Evolutionary conservation across 1,140 invertebrate genomes (phyloP), one percentile per base, ranked within the genome.

Genomic region (Drosophila hydei): DNA sequence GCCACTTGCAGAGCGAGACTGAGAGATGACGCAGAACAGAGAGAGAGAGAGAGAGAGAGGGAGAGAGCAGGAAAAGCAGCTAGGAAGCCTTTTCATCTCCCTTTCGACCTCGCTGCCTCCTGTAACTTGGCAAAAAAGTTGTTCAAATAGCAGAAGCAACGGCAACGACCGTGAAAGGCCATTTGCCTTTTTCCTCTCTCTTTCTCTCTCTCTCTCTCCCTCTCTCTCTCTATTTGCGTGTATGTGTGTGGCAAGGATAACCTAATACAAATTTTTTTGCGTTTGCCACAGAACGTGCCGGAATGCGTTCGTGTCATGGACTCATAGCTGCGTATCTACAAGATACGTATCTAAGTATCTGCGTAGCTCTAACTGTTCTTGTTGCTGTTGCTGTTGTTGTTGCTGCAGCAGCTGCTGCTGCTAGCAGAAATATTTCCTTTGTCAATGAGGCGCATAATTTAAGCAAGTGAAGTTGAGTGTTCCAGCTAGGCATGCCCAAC

Each of bases 81-180:
- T 68, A 74, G 78, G 70, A 81, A 77, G 72, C 21, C 33, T 27
- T 42, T 27, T n/a, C 56, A 47, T 56, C 54, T 38, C 51, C 43
- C 25, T 3, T 21, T 40, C 33, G 56, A 23, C 56, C 60, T 55
- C 19, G 54, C 40, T 59, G 47, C 56, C 56, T 63, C n/a, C 60
- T 81, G 75, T 79, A 79, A 68, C 68, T 76, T 72, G 43, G 72
- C 48, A 75, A 71, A 75, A 71, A 80, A 79, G 79, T 78, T 70
- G 72, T 61, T 84, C 72, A 65, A 59, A 25, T 60, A 47, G 38
- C 60, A 65, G 54, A 51, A 16, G 60, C 68, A 64, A 75, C 80
- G 77, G 77, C 81, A 87, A 87, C 81, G 81, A 87, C 81, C 83
- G 83, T 87, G 81, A 87, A 87, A 87, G 83, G 81, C 81, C 81